Conservation (phyloP, 2,113 vertebrate species). For the Eupsittula cactorum region DNA sequence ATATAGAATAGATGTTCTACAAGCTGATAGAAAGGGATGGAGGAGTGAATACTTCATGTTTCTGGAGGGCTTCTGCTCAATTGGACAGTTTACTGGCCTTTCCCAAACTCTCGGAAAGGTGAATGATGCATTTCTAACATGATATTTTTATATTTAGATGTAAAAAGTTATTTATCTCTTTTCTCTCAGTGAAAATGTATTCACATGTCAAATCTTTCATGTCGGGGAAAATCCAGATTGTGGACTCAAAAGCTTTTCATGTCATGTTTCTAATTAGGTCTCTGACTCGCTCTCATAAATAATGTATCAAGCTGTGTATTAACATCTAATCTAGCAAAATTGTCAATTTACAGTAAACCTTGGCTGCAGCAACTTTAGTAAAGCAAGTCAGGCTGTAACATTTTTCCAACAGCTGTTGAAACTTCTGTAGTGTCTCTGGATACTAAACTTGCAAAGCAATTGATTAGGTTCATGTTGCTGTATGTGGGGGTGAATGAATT, state of each 20-base stretch:
- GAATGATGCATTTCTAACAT: not conserved
- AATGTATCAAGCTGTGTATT: conserved; percentile 58
- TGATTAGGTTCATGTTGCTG: not conserved
- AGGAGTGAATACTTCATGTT: not conserved
- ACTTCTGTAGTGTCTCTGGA: conserved; percentile 4
- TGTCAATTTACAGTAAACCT: conserved; percentile 52
- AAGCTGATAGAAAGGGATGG: not conserved
- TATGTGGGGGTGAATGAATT: not conserved
- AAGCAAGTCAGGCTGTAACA: conserved; percentile 21
- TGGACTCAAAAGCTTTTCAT: conserved; percentile 53
- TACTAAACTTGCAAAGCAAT: not conserved
- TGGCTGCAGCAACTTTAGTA: not conserved
- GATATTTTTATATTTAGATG: not conserved
- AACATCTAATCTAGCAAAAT: conserved; percentile 51
- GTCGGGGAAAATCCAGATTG: conserved; percentile 55
- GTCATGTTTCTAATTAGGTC: conserved; percentile 63
- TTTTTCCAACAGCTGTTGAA: conserved; percentile 48
- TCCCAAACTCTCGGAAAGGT: not conserved
- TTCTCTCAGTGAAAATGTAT: conserved; percentile 44
- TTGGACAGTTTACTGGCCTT: not conserved
- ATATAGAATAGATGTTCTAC: not conserved
- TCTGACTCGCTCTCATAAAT: conserved; percentile 68
- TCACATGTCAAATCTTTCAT: conserved; percentile 63
- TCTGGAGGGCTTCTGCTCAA: not conserved
- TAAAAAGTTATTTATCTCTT: conserved; percentile 58